Evolutionary conservation across 2,888 invertebrate genomes (phyloP).

Genomic region (Zelleria hepariella): DNA sequence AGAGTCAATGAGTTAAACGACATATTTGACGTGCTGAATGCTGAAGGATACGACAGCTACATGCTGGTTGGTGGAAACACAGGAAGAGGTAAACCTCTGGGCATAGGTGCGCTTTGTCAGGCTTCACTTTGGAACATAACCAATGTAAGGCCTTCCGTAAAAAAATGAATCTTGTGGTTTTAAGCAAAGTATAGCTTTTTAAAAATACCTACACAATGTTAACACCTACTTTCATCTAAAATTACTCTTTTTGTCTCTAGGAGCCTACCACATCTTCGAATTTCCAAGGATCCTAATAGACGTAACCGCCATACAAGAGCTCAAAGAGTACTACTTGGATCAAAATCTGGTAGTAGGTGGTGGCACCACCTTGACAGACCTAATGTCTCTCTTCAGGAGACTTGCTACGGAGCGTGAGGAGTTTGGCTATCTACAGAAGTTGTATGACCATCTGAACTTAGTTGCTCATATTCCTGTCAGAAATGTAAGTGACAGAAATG

Average conservation of each 20-base stretch:
- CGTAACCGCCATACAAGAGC: constrained; percentile 67
- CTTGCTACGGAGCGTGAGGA: constrained; percentile 29
- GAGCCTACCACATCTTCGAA: constrained; percentile 24
- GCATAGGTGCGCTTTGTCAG: no score
- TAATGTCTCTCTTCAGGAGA: constrained; percentile 52
- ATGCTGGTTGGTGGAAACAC: constrained; percentile 76
- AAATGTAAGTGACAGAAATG: constrained; percentile 79
- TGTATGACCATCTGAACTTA: constrained; percentile 74
- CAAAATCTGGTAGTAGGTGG: constrained; percentile 69
- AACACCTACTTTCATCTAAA: no score
- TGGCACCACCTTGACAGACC: constrained; percentile 64
- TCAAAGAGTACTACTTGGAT: constrained; percentile 50
- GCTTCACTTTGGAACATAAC: no score
- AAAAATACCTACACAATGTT: no score
- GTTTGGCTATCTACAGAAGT: constrained; percentile 71
- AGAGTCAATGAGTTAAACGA: constrained; percentile 48
- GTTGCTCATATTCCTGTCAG: constrained; percentile 79
- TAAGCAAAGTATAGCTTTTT: no score
- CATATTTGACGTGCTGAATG: constrained; percentile 39
- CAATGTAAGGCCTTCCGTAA: no score
- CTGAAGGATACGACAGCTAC: constrained; percentile 43
- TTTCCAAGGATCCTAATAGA: constrained; percentile 61
- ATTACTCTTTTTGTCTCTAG: no score
- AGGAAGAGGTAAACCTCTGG: constrained; percentile 73
- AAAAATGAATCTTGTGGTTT: no score